Base-by-base conservation (phyloP, 2,113 vertebrate species). In the Sylvilagus bachmani region DNA sequence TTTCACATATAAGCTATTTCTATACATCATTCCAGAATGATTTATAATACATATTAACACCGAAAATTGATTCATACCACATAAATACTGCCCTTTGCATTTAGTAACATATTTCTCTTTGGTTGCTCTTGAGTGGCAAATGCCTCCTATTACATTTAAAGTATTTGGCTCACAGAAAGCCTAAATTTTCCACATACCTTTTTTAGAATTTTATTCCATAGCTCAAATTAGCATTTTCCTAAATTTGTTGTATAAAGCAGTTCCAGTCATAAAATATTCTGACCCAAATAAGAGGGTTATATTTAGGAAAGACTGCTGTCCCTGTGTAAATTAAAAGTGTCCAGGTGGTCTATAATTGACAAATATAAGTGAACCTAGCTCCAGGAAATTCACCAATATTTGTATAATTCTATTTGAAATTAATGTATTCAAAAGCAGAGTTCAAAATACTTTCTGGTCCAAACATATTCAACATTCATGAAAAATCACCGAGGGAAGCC, bases 341-440 rank as follows among this genome's bases (percentile, higher is more conserved):
- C 19, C 75, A 67, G 19, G 11, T 67, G 14, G 58, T 90, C 55
- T 84, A n/a, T 16, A 93, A 70, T 70, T 44, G 91, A 74, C n/a
- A 53, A 92, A 82, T 12, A 12, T 75, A 90, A 93, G 80, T 87
- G 27, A 93, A 74, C 6, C 78, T 69, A 87, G 21, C 58, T 91
- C 29, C n/a, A 90, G 67, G 33, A 96, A 94, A 92, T 64, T 6
- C 6, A 87, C 70, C 55, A 80, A 62, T 62, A 73, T n/a, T 84
- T 44, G 8, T 53, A 44, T 69, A 78, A 77, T 90, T 91, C 67
- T 80, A 83, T 81, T 19, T 81, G 19, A 94, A 95, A 97, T 66
- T 21, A 79, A 86, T 38, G 2, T 53, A 55, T 77, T 86, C 31
- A 70, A 61, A 91, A 86, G 82, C 19, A 95, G 24, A 66, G 12